Evolutionary conservation across 2,113 vertebrate species (phyloP).

Genomic region (Dendrocopos noguchii): DNA sequence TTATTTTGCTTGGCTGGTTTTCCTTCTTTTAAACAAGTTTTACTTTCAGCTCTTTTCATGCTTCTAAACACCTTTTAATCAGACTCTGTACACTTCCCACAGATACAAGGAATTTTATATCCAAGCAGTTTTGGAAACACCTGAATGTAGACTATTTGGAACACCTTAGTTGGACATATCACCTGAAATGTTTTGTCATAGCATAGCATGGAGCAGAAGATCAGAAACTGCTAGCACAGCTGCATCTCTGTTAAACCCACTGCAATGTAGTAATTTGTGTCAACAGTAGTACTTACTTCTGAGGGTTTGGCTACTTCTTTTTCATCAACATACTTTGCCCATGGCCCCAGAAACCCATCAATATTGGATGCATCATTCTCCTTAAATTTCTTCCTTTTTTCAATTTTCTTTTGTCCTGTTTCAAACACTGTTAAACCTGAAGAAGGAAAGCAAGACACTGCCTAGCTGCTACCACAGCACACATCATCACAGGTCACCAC

Average conservation of each 20-base stretch:
- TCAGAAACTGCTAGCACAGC: neutral
- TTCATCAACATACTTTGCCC: slow-evolving; percentile 97
- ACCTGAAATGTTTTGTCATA: neutral
- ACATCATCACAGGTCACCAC: neutral
- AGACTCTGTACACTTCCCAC: neutral
- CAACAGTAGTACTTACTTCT: slow-evolving; percentile 82
- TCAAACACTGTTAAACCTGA: slow-evolving; percentile 96
- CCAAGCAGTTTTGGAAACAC: neutral
- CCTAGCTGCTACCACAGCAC: neutral
- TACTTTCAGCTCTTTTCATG: neutral
- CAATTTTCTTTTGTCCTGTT: slow-evolving; percentile 87
- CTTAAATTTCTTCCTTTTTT: slow-evolving; percentile 96
- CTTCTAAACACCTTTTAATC: neutral
- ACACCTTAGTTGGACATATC: neutral
- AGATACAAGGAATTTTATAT: neutral
- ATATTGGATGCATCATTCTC: slow-evolving; percentile 94
- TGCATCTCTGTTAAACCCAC: neutral
- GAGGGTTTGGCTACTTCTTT: slow-evolving; percentile 94
- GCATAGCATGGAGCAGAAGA: neutral
- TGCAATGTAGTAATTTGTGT: neutral
- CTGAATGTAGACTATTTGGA: neutral
- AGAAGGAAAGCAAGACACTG: neutral
- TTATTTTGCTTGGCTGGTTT: neutral
- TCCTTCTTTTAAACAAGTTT: neutral
- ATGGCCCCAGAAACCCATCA: slow-evolving; percentile 93